Evolutionary conservation across 92 coral and sea anemone genomes (phyloP).

Genomic region (Palythoa grandis): DNA sequence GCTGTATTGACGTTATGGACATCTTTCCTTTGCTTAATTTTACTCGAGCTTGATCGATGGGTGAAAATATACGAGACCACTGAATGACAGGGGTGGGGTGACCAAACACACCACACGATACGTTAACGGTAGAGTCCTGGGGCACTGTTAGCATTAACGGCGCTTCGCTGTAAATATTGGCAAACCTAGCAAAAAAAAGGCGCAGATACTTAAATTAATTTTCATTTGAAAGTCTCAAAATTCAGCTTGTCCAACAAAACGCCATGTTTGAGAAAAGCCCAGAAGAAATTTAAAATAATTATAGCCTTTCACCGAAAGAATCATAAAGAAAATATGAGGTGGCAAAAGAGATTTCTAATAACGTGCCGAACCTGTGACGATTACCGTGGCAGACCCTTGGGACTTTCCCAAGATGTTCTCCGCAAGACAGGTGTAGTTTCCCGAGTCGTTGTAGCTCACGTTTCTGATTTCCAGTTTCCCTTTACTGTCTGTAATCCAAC

Average conservation of each 20-base stretch:
- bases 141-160: background rate
- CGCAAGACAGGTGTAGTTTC: slow-evolving; percentile 15
- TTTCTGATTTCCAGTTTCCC: slow-evolving; percentile 5
- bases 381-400: background rate
- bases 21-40: background rate
- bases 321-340: too few relatives aligned
- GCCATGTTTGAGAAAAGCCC: too few relatives aligned
- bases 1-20: background rate
- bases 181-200: background rate
- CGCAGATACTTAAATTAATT: background rate
- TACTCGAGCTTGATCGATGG: slow-evolving; percentile 26
- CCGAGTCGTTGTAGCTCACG: background rate
- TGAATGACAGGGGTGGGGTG: background rate
- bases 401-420: slow-evolving; percentile 2
- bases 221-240: too few relatives aligned
- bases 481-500: background rate
- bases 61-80: background rate
- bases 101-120: background rate
- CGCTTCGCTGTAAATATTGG: background rate
- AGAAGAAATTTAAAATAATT: too few relatives aligned
- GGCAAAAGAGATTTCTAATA: too few relatives aligned
- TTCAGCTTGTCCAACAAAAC: too few relatives aligned
- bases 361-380: background rate
- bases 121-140: background rate
- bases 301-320: too few relatives aligned